Conservation (phyloP, 1,140 invertebrate genomes). For the Lycorma delicatula region DNA sequence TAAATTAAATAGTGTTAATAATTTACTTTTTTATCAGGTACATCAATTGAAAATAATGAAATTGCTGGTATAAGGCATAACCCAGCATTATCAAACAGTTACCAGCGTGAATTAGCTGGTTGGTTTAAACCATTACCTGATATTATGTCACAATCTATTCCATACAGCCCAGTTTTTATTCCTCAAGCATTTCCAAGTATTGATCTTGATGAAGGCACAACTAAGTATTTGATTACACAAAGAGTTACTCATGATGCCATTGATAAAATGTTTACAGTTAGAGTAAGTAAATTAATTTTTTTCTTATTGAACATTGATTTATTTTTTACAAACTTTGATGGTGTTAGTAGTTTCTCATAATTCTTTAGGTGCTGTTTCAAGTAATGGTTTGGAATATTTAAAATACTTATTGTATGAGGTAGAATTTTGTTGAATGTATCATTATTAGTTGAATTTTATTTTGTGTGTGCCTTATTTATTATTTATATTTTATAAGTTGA, state of each 20-base stretch:
- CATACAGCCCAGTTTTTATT: slow-evolving; percentile 58
- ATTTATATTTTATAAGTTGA: too few species aligned
- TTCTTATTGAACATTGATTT: neutral
- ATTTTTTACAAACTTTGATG: neutral
- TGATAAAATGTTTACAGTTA: slow-evolving; percentile 40
- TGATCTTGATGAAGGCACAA: slow-evolving; percentile 59
- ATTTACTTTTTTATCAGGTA: slow-evolving; percentile 16
- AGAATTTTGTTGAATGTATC: too few species aligned
- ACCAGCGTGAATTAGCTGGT: slow-evolving; percentile 84
- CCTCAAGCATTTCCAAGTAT: slow-evolving; percentile 50
- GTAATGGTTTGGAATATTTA: too few species aligned
- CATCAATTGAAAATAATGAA: slow-evolving; percentile 70
- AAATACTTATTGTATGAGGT: too few species aligned
- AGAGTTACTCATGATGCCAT: slow-evolving; percentile 47
- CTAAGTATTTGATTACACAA: slow-evolving; percentile 65
- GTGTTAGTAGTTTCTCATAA: neutral
- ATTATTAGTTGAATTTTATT: too few species aligned
- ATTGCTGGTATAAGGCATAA: slow-evolving; percentile 87
- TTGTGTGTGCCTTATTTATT: too few species aligned
- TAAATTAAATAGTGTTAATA: too few species aligned
- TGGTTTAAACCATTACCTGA: slow-evolving; percentile 71
- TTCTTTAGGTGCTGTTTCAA: too few species aligned
- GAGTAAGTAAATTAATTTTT: slow-evolving; percentile 30
- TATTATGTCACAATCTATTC: slow-evolving; percentile 47
- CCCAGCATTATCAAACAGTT: slow-evolving; percentile 69